These are phyloP conservation scores for Heliothis peltigera DNA, from an alignment of 2,888 invertebrate genomes.

Conservation along the genomic window DNA sequence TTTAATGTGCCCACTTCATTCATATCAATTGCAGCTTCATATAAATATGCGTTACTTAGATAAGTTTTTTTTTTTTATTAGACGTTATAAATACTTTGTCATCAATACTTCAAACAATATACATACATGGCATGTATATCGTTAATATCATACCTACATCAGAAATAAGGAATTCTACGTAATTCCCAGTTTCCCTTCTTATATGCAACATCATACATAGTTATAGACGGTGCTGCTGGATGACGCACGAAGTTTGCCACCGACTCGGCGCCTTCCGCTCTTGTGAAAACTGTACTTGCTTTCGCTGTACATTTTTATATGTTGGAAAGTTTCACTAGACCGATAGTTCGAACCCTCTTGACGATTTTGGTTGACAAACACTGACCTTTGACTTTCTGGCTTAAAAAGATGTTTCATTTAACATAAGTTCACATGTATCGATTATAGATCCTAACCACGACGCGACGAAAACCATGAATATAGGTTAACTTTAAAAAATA, in stretches of 20 bases:
- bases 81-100: no score
- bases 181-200: conserved; percentile 7
- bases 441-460: no score
- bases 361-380: no score
- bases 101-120: not conserved
- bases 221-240: conserved; percentile 11
- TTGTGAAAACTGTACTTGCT: conserved; percentile 32
- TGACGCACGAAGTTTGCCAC: conserved; percentile 52
- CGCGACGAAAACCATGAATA: no score
- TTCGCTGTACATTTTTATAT: not conserved
- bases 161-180: not conserved
- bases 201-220: conserved; percentile 37
- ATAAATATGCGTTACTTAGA: not conserved
- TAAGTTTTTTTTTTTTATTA: no score
- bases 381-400: no score
- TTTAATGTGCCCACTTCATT: not conserved
- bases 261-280: conserved; percentile 61
- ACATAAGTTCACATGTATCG: no score
- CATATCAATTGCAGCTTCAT: not conserved
- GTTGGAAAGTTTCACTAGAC: conserved; percentile 1
- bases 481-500: no score
- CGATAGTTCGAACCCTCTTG: not conserved
- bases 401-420: no score
- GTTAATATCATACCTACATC: not conserved
- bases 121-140: not conserved